phyloP scores from a whole-genome alignment of 2,888 invertebrate genomes.

The Nysson spinosus region DNA sequence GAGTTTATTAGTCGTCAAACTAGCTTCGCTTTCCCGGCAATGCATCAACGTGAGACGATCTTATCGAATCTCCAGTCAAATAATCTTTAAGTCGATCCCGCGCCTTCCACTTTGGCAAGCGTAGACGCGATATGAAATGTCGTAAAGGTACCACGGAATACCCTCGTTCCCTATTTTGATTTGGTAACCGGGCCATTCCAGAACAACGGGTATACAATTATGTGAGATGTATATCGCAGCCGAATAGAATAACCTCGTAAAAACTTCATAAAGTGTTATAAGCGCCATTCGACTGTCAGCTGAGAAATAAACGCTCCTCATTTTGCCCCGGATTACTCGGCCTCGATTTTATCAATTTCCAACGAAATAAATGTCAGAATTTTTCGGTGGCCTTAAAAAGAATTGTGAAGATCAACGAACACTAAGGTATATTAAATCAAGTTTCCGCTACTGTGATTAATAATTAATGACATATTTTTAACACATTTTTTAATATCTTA shows the following conservation, averaged over 20 bases:
- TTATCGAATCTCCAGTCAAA: constrained; percentile 32
- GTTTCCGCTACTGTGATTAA: too few species aligned
- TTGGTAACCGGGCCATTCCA: constrained; percentile 15
- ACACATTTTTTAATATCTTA: too few species aligned
- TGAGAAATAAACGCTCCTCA: too few species aligned
- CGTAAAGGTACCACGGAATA: constrained; percentile 17
- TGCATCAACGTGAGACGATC: constrained; percentile 22
- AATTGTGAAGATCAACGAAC: too few species aligned
- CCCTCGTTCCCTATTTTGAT: constrained; percentile 21
- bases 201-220: constrained; percentile 25
- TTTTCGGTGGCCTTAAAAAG: too few species aligned
- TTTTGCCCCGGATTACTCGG: too few species aligned
- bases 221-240: constrained; percentile 11
- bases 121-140: constrained; percentile 19
- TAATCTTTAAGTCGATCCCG: constrained; percentile 10
- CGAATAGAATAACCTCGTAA: constrained; percentile 23
- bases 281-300: too few species aligned
- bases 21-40: constrained; percentile 10
- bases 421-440: too few species aligned
- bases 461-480: too few species aligned
- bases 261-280: constrained; percentile 6
- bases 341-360: too few species aligned
- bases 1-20: constrained; percentile 64
- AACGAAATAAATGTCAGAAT: too few species aligned
- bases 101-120: constrained; percentile 15